These are phyloP conservation scores for Cecropterus lyciades DNA, from an alignment of 1,140 invertebrate species.

Conservation along the genomic window DNA sequence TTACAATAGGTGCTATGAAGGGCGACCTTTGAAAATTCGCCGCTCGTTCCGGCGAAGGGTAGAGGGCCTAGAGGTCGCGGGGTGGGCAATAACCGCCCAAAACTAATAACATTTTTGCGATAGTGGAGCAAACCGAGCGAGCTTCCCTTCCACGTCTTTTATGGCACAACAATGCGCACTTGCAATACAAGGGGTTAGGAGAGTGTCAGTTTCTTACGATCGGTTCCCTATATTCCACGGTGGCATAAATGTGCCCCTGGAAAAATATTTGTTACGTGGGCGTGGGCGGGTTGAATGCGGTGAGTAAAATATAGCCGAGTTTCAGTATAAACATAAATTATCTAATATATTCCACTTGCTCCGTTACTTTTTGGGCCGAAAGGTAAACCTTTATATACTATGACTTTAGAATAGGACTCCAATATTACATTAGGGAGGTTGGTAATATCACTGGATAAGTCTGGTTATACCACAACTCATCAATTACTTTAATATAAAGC, in stretches of 20 bases:
- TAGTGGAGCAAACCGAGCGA: slow-evolving; percentile 67
- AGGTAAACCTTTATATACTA: too few species aligned
- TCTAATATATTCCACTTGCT: neutral
- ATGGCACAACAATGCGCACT: slow-evolving; percentile 68
- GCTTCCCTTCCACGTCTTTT: slow-evolving; percentile 65
- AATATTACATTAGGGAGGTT: too few species aligned
- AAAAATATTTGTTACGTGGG: slow-evolving; percentile 12
- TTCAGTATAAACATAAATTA: neutral
- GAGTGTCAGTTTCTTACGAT: slow-evolving; percentile 48
- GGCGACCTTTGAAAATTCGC: slow-evolving; percentile 47
- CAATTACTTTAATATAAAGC: too few species aligned
- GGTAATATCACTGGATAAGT: too few species aligned
- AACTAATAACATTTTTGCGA: slow-evolving; percentile 83
- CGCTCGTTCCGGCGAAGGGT: slow-evolving; percentile 55
- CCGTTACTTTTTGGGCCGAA: too few species aligned
- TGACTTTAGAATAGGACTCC: too few species aligned
- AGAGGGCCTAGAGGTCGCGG: slow-evolving; percentile 59
- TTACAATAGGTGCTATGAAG: slow-evolving; percentile 48
- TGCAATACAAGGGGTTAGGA: slow-evolving; percentile 60
- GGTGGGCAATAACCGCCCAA: slow-evolving; percentile 75
- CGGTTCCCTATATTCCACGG: slow-evolving; percentile 43
- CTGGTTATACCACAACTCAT: too few species aligned
- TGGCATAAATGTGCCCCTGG: slow-evolving; percentile 22
- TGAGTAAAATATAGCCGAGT: neutral
- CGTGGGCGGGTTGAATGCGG: neutral